Conservation (phyloP, 1,140 invertebrate genomes). For the Rhagoletis zephyria region DNA sequence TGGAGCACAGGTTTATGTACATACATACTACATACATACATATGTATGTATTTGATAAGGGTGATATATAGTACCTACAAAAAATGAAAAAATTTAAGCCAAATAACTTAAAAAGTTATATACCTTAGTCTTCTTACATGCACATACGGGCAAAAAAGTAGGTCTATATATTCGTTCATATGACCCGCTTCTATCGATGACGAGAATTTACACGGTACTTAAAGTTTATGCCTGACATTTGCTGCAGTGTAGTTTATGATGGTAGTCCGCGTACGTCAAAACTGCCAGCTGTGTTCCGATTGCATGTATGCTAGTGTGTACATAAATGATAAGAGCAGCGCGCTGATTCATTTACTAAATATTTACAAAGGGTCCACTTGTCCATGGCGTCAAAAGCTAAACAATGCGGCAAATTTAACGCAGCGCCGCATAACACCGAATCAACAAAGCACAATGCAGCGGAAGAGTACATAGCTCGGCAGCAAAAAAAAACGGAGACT, state of each 20-base stretch:
- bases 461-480: not conserved
- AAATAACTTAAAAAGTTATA: too few relatives aligned
- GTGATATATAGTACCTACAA: too few relatives aligned
- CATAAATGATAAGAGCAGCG: constrained; percentile 66
- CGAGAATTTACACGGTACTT: too few relatives aligned
- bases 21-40: not conserved
- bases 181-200: too few relatives aligned
- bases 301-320: not conserved
- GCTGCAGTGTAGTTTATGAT: too few relatives aligned
- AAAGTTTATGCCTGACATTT: too few relatives aligned
- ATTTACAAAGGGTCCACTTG: constrained; percentile 71
- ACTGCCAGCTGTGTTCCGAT: not conserved
- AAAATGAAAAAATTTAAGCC: too few relatives aligned
- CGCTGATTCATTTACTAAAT: constrained; percentile 73
- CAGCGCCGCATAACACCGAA: not conserved
- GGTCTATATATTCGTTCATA: too few relatives aligned
- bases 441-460: constrained; percentile 1
- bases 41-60: not conserved
- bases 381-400: constrained; percentile 63
- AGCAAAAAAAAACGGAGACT: not conserved
- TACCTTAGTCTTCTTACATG: too few relatives aligned
- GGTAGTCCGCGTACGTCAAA: too few relatives aligned
- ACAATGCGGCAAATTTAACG: constrained; percentile 44
- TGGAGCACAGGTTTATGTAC: not conserved
- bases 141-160: too few relatives aligned